Conservation (phyloP, 2,888 invertebrate genomes). For the Ceraclea dissimilis region DNA sequence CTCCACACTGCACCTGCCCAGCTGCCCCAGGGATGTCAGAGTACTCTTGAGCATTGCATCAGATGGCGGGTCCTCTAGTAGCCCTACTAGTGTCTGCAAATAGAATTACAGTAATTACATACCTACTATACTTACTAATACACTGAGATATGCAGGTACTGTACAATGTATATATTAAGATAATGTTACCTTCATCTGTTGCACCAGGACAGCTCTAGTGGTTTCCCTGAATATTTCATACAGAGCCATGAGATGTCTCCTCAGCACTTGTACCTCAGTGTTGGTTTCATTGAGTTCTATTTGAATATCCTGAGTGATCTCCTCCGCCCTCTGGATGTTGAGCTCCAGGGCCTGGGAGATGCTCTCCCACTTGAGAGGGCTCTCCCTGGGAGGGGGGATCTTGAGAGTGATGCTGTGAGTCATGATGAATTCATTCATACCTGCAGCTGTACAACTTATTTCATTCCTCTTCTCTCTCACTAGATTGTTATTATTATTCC, state of each 20-base stretch:
- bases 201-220: conserved; percentile 49
- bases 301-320: conserved; percentile 45
- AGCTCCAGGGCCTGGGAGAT: conserved; percentile 42
- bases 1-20: conserved; percentile 48
- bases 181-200: conserved; percentile 54
- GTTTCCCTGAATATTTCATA: conserved; percentile 51
- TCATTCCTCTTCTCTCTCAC: conserved; percentile 35
- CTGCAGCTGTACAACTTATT: conserved; percentile 45
- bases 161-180: conserved; percentile 6
- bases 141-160: no score
- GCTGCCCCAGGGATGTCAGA: conserved; percentile 59
- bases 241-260: conserved; percentile 44
- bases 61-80: conserved; percentile 59
- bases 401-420: conserved; percentile 47
- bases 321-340: conserved; percentile 44
- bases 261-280: conserved; percentile 39
- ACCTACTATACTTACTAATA: no score
- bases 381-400: conserved; percentile 45
- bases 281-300: conserved; percentile 41
- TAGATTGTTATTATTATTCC: conserved; percentile 5
- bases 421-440: conserved; percentile 50
- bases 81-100: conserved; percentile 55
- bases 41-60: conserved; percentile 54
- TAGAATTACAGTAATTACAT: conserved; percentile 2
- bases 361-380: conserved; percentile 45